These are phyloP conservation scores for Drosophila robusta DNA, from an alignment of 2,888 invertebrate genomes.

Conservation along the genomic window DNA sequence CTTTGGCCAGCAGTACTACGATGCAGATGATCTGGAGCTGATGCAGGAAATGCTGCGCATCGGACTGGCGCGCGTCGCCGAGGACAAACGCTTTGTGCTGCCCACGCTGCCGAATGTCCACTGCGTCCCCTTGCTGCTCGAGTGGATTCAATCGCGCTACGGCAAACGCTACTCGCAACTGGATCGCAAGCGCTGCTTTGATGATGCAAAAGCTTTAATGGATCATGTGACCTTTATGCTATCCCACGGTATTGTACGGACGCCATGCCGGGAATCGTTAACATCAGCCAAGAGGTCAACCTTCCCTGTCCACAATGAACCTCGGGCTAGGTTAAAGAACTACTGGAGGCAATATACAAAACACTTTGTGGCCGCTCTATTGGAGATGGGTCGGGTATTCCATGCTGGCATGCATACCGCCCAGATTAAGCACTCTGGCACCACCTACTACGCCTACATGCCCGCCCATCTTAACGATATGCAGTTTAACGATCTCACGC, in stretches of 20 bases:
- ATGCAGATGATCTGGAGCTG: conserved; percentile 64
- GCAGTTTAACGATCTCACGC: conserved; percentile 1
- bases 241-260: conserved; percentile 11
- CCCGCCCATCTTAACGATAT: conserved; percentile 61
- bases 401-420: conserved; percentile 74
- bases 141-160: conserved; percentile 78
- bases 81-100: conserved; percentile 78
- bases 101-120: conserved; percentile 79
- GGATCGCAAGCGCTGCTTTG: conserved; percentile 47
- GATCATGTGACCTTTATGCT: conserved; percentile 38
- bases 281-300: not conserved
- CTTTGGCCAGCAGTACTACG: conserved; percentile 48
- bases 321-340: conserved; percentile 20
- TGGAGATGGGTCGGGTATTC: conserved; percentile 71
- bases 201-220: conserved; percentile 41
- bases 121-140: conserved; percentile 70
- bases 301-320: conserved; percentile 4
- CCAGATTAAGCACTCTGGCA: conserved; percentile 32
- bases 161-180: conserved; percentile 68
- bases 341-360: conserved; percentile 46
- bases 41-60: conserved; percentile 72
- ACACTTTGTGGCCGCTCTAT: conserved; percentile 51
- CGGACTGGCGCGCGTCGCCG: conserved; percentile 65
- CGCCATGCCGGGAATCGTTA: not conserved
- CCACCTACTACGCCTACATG: conserved; percentile 81